Conservation (phyloP, 2,888 invertebrate species). For the Deilephila porcellus region DNA sequence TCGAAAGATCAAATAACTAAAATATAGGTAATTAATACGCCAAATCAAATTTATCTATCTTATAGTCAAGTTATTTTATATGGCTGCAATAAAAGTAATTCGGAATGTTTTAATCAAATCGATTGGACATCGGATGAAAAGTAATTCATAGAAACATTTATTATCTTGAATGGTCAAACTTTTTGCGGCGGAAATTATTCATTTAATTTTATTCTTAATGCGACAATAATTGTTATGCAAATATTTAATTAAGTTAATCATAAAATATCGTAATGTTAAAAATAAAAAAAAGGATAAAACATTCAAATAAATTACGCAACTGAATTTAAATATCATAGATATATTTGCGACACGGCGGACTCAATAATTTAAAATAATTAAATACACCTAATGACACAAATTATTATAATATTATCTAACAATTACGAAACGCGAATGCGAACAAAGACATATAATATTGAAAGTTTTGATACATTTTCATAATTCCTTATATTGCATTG, state of each 20-base stretch:
- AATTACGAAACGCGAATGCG: slow-evolving; percentile 2
- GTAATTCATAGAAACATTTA: no score
- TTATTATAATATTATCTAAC: slow-evolving; percentile 12
- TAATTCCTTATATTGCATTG: neutral
- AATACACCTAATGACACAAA: neutral
- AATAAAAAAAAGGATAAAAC: neutral
- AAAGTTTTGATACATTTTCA: slow-evolving; percentile 11
- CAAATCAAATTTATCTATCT: neutral
- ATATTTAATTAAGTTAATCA: no score
- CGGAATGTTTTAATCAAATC: neutral
- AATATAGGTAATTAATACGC: neutral
- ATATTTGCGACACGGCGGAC: neutral
- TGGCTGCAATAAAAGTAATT: neutral
- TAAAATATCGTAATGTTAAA: no score
- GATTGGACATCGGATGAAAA: neutral
- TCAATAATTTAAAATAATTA: neutral
- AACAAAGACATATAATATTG: neutral
- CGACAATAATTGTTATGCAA: no score
- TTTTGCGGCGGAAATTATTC: no score
- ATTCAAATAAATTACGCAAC: neutral
- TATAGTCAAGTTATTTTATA: neutral
- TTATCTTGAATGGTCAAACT: no score
- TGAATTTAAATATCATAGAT: neutral
- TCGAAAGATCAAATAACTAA: neutral
- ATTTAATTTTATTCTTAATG: no score